Evolutionary conservation across 2,797 vertebrate genomes (phyloP).

Genomic region (Bryconaethiops microstoma): DNA sequence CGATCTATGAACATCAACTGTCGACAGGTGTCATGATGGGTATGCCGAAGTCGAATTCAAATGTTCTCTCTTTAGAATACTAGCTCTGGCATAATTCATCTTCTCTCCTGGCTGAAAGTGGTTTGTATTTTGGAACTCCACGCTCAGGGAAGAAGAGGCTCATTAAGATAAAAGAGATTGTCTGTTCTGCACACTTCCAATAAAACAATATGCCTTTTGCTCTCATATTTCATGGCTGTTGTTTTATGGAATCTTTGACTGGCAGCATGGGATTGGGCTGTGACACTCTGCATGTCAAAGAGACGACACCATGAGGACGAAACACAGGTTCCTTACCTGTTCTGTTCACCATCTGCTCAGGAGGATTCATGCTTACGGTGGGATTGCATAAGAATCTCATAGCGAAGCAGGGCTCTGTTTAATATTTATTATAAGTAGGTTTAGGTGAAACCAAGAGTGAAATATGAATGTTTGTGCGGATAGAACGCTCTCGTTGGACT

Average conservation of each 20-base stretch:
- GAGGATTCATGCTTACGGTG: slow-evolving; percentile 15
- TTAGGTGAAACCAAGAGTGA: slow-evolving; percentile 13
- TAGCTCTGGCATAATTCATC: background rate
- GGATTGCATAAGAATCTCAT: slow-evolving; percentile 16
- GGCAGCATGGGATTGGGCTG: slow-evolving; percentile 2
- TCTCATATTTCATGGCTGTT: background rate
- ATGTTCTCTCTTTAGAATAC: slow-evolving; percentile 16
- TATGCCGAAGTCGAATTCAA: slow-evolving; percentile 17
- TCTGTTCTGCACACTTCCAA: slow-evolving; percentile 2
- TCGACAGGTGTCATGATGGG: slow-evolving; percentile 33
- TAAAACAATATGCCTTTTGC: slow-evolving; percentile 18
- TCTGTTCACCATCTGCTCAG: slow-evolving; percentile 34
- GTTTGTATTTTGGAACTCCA: background rate
- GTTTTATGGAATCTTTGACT: slow-evolving; percentile 1
- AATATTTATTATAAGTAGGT: slow-evolving; percentile 36
- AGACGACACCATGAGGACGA: slow-evolving; percentile 12
- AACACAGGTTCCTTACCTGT: slow-evolving; percentile 33
- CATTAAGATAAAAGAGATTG: slow-evolving; percentile 15
- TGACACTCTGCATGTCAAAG: slow-evolving; percentile 10
- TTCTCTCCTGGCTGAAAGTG: background rate
- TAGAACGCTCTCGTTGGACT: slow-evolving; percentile 17
- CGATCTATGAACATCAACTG: slow-evolving; percentile 18
- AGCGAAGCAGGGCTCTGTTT: background rate
- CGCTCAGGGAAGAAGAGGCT: slow-evolving; percentile 1
- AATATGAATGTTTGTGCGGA: slow-evolving; percentile 18